Percentiles rank a stretch among this genome's conserved stretches.
Conservation (phyloP, 1,140 invertebrate species). For the Sweltsa coloradensis region DNA sequence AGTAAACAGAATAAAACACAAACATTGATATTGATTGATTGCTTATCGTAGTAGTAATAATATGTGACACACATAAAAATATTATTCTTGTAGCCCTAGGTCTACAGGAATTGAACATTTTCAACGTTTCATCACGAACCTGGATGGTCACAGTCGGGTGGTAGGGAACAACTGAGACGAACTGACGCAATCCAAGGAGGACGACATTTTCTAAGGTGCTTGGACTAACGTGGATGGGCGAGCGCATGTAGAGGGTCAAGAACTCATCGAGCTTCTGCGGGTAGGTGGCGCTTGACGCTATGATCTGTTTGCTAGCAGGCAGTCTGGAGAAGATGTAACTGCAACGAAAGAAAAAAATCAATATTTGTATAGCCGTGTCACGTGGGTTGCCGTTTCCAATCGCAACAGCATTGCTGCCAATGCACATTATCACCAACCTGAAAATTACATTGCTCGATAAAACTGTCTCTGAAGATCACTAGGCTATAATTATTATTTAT, state of each 20-base stretch:
- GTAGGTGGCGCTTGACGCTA: constrained; percentile 92
- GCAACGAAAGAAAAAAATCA: constrained; percentile 26
- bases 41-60: too few relatives aligned
- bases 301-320: constrained; percentile 71
- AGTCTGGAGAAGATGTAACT: constrained; percentile 62
- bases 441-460: too few relatives aligned
- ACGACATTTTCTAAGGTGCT: constrained; percentile 37
- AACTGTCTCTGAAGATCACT: too few relatives aligned
- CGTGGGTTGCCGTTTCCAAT: neutral
- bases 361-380: neutral
- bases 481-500: too few relatives aligned
- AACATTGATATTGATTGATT: too few relatives aligned
- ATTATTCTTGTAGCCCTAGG: too few relatives aligned
- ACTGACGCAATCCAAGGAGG: constrained; percentile 67
- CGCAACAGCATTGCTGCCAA: neutral
- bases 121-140: constrained; percentile 51
- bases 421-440: too few relatives aligned
- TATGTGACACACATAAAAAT: too few relatives aligned
- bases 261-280: constrained; percentile 58
- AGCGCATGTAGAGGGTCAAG: constrained; percentile 64
- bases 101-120: too few relatives aligned
- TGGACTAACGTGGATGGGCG: constrained; percentile 59
- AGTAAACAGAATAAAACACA: too few relatives aligned
- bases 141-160: constrained; percentile 39
- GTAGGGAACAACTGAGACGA: constrained; percentile 40